Evolutionary conservation across 1,140 invertebrate species (phyloP).

Genomic region (Hyles vespertilio): DNA sequence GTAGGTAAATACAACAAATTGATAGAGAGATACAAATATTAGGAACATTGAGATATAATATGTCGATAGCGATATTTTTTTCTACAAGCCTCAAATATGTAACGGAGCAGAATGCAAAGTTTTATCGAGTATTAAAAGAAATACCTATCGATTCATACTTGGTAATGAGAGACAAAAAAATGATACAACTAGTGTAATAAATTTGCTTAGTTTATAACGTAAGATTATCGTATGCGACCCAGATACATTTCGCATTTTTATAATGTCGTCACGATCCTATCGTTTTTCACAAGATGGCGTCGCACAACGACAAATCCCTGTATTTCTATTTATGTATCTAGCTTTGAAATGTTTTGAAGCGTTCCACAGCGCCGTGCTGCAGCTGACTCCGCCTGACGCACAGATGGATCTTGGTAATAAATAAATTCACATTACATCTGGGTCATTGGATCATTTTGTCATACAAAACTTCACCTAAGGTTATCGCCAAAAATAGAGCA

Average conservation of each 20-base stretch:
- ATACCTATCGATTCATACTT: too few relatives aligned
- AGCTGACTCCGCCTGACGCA: constrained; percentile 23
- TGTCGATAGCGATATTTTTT: too few relatives aligned
- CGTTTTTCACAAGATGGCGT: constrained; percentile 75
- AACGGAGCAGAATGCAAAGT: too few relatives aligned
- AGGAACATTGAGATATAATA: too few relatives aligned
- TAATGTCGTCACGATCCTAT: constrained; percentile 70
- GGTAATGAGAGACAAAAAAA: too few relatives aligned
- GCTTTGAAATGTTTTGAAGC: constrained; percentile 41
- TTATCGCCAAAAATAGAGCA: constrained; percentile 68
- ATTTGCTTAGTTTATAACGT: too few relatives aligned
- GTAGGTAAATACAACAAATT: too few relatives aligned
- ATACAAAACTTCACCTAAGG: constrained; percentile 52
- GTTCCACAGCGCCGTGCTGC: constrained; percentile 25
- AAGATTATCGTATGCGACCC: constrained; percentile 30
- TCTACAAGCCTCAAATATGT: too few relatives aligned
- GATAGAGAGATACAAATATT: too few relatives aligned
- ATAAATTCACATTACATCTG: constrained; percentile 26
- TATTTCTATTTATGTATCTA: constrained; percentile 72
- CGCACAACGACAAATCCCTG: constrained; percentile 69
- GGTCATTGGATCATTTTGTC: constrained; percentile 48
- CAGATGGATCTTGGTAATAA: constrained; percentile 15
- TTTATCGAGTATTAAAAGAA: too few relatives aligned
- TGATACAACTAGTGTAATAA: too few relatives aligned
- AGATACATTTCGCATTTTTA: constrained; percentile 59